Conservation (phyloP, 1,140 invertebrate genomes). For the Homalodisca vitripennis region DNA sequence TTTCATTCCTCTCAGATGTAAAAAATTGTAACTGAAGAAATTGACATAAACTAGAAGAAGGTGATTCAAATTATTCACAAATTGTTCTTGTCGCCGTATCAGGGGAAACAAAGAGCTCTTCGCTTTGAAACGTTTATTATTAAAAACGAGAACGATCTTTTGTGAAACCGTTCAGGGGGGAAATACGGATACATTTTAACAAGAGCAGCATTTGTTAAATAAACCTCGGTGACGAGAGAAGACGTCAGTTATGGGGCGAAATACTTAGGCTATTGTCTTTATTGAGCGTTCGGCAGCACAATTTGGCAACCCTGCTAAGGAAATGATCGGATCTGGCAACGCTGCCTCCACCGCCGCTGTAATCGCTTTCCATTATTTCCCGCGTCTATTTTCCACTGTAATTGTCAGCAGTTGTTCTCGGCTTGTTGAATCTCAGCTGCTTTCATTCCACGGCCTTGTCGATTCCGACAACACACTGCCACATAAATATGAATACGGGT, state of each 20-base stretch:
- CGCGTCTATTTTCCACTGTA: slow-evolving; percentile 20
- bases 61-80: too few species aligned
- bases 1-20: too few species aligned
- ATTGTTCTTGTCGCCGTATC: too few species aligned
- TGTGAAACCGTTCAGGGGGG: too few species aligned
- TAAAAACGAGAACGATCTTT: too few species aligned
- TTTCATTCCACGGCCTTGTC: too few species aligned
- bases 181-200: neutral
- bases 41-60: too few species aligned
- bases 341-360: slow-evolving; percentile 9
- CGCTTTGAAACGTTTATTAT: too few species aligned
- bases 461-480: too few species aligned
- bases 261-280: slow-evolving; percentile 27
- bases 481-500: too few species aligned
- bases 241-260: slow-evolving; percentile 10
- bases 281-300: slow-evolving; percentile 16
- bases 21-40: too few species aligned
- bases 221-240: neutral
- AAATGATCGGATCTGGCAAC: slow-evolving; percentile 13
- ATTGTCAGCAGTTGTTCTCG: slow-evolving; percentile 13
- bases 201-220: neutral
- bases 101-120: too few species aligned
- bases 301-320: slow-evolving; percentile 15
- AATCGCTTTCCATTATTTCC: slow-evolving; percentile 27
- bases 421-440: neutral